phyloP scores from a whole-genome alignment of 2,113 vertebrate species.

The Myotis yumanensis region DNA sequence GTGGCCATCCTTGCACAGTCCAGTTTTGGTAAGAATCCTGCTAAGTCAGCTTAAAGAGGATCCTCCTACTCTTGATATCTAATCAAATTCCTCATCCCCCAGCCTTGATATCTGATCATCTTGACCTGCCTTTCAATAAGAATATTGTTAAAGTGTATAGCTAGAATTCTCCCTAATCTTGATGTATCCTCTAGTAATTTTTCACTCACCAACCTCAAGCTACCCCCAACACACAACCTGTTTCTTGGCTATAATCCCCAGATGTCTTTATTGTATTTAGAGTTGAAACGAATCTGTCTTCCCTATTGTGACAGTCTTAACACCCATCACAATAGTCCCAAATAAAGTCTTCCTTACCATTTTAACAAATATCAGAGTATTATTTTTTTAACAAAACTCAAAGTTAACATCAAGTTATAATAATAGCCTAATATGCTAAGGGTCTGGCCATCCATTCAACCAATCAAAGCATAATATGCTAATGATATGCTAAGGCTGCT shows the following conservation, averaged over 20 bases:
- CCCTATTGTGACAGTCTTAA: not conserved
- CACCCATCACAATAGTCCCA: not conserved
- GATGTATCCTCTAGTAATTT: not conserved
- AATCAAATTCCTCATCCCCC: not conserved
- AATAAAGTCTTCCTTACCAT: not conserved
- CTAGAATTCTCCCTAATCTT: not conserved
- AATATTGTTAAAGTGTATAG: not conserved
- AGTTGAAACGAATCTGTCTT: not conserved
- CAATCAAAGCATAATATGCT: too few species aligned
- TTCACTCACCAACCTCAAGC: not conserved
- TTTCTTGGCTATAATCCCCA: not conserved
- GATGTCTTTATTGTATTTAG: not conserved
- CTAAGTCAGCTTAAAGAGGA: not conserved
- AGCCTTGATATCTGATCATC: not conserved
- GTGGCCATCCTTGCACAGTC: not conserved
- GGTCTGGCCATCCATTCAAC: too few species aligned
- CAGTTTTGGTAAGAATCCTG: not conserved
- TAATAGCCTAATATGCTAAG: too few species aligned
- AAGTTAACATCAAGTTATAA: not conserved
- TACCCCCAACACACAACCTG: not conserved
- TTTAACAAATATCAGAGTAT: not conserved
- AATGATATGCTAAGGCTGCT: too few species aligned
- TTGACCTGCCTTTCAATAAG: not conserved
- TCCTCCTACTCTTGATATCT: not conserved
- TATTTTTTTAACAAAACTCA: not conserved